phyloP scores from a whole-genome alignment of 2,113 vertebrate species.

The Poecilia latipinna region DNA sequence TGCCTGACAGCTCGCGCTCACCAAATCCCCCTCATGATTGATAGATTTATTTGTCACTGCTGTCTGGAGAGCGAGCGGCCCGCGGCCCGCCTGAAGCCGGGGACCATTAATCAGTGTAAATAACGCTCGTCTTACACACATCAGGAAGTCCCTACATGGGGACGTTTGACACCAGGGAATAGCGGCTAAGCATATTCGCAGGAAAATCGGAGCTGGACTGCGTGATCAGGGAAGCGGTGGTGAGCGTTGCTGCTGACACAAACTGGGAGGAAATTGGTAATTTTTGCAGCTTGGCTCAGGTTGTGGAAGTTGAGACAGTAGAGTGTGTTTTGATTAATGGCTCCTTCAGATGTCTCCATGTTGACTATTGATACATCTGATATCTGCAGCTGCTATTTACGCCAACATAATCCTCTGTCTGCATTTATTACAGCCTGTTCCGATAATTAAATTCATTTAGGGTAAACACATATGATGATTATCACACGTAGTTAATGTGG shows the following conservation, averaged over 20 bases:
- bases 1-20: slow-evolving; percentile 76
- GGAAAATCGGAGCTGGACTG: slow-evolving; percentile 51
- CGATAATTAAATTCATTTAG: slow-evolving; percentile 45
- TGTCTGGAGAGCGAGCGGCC: slow-evolving; percentile 69
- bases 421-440: neutral
- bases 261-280: slow-evolving; percentile 66
- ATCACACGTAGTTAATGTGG: slow-evolving; percentile 37
- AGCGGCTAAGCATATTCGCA: slow-evolving; percentile 49
- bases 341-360: slow-evolving; percentile 28
- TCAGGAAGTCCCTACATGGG: slow-evolving; percentile 58
- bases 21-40: slow-evolving; percentile 77
- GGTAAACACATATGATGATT: slow-evolving; percentile 45
- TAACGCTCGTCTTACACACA: slow-evolving; percentile 74
- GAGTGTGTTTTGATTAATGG: slow-evolving; percentile 71
- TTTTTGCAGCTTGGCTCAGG: slow-evolving; percentile 42
- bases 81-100: slow-evolving; percentile 52
- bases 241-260: slow-evolving; percentile 61
- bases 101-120: slow-evolving; percentile 82
- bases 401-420: neutral
- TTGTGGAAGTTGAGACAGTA: slow-evolving; percentile 53
- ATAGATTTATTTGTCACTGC: slow-evolving; percentile 82
- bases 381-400: slow-evolving; percentile 10
- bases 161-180: slow-evolving; percentile 68
- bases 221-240: slow-evolving; percentile 46
- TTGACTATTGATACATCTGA: slow-evolving; percentile 44